Conservation (phyloP, 2,113 vertebrate species). For the Pionites leucogaster region DNA sequence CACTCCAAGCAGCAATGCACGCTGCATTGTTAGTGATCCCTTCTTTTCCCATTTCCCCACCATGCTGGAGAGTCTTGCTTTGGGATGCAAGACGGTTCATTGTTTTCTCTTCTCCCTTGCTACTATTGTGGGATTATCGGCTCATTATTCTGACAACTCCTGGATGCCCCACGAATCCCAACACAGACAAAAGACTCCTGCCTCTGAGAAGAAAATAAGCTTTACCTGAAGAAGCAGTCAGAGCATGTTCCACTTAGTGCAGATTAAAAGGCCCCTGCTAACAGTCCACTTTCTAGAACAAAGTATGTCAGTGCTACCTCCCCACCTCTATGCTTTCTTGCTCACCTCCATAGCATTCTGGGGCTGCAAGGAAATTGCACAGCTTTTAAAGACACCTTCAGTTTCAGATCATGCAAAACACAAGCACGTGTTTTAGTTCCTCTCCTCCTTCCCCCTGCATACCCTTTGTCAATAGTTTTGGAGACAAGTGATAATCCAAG, state of each 20-base stretch:
- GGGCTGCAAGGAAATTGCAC: neutral
- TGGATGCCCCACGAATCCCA: neutral
- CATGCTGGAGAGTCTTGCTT: neutral
- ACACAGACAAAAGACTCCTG: neutral
- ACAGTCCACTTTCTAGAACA: constrained; percentile 12
- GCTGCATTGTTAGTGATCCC: neutral
- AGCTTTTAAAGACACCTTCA: neutral
- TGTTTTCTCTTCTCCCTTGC: neutral
- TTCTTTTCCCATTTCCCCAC: neutral
- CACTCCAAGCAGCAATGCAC: neutral
- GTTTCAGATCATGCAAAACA: neutral
- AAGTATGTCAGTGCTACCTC: neutral
- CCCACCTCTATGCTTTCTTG: neutral
- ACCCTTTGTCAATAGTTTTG: neutral
- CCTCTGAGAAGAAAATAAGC: neutral
- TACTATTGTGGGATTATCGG: neutral
- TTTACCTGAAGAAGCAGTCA: constrained; percentile 30
- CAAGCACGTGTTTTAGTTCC: neutral
- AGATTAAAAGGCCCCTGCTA: constrained; percentile 14
- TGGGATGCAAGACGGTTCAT: neutral
- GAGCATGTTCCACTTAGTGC: neutral
- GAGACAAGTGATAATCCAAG: neutral
- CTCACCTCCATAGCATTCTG: neutral
- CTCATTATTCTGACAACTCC: neutral
- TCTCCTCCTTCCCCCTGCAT: neutral